phyloP scores from a whole-genome alignment of 2,888 invertebrate species.

The Sphaerophoria taeniata region DNA sequence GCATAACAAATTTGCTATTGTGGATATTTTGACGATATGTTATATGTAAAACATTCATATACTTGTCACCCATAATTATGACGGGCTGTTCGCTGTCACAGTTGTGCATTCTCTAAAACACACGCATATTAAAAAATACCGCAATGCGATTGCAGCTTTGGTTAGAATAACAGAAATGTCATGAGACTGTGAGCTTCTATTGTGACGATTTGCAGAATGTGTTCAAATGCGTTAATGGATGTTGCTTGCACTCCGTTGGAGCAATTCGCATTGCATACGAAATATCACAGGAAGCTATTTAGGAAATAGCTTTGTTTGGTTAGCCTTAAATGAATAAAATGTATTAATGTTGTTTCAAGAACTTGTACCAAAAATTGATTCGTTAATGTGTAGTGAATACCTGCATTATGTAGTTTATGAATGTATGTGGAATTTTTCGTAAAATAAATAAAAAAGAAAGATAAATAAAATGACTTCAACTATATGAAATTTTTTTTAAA shows the following conservation, averaged over 20 bases:
- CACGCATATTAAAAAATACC: constrained; percentile 20
- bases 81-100: background rate
- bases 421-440: too few species aligned
- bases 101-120: background rate
- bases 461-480: too few species aligned
- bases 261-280: constrained; percentile 38
- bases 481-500: too few species aligned
- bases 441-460: too few species aligned
- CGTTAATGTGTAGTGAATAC: too few species aligned
- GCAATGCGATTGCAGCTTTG: background rate
- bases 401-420: too few species aligned
- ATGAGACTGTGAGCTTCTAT: background rate
- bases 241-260: constrained; percentile 17
- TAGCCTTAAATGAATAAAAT: constrained; percentile 24
- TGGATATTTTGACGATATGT: too few species aligned
- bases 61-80: background rate
- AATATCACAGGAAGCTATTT: constrained; percentile 60
- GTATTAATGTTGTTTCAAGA: constrained; percentile 37
- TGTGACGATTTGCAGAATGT: constrained; percentile 2
- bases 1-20: too few species aligned
- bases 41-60: constrained; percentile 53
- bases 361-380: too few species aligned
- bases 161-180: background rate
- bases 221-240: constrained; percentile 51
- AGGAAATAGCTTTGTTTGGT: constrained; percentile 62